phyloP scores from a whole-genome alignment of 2,797 vertebrate genomes.

The Melanotaenia parkinsoni region DNA sequence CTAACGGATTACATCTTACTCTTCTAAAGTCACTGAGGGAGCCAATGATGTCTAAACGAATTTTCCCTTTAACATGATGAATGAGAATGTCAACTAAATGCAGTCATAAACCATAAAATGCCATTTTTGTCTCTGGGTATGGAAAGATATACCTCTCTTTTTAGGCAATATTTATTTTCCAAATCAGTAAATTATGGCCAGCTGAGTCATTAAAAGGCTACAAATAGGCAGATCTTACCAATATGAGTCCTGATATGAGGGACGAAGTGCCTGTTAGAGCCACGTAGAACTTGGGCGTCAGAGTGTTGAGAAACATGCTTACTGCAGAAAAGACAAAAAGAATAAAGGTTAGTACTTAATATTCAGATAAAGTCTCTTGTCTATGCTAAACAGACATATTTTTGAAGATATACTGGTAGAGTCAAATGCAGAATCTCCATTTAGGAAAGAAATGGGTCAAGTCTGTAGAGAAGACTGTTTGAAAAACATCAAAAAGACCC shows the following conservation, averaged over 20 bases:
- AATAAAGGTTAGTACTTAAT: slow-evolving; percentile 26
- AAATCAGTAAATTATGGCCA: not conserved
- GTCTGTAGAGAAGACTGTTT: slow-evolving; percentile 8
- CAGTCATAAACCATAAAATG: slow-evolving; percentile 3
- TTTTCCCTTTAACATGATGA: slow-evolving; percentile 11
- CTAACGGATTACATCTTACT: slow-evolving; percentile 34
- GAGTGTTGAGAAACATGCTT: slow-evolving; percentile 99
- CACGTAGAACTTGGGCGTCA: slow-evolving; percentile 99
- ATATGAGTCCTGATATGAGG: slow-evolving; percentile 97
- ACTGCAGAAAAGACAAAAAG: slow-evolving; percentile 79
- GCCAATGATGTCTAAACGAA: slow-evolving; percentile 6
- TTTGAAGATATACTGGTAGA: slow-evolving; percentile 23
- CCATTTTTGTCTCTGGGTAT: not conserved
- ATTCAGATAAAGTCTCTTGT: not conserved
- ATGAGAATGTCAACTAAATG: slow-evolving; percentile 17
- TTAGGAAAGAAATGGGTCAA: slow-evolving; percentile 35
- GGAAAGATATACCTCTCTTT: too few species aligned
- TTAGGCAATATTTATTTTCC: too few species aligned
- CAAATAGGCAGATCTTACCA: slow-evolving; percentile 87
- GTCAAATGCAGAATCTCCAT: slow-evolving; percentile 8
- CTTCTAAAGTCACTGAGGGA: slow-evolving; percentile 16
- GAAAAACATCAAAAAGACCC: slow-evolving; percentile 29
- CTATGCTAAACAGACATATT: not conserved
- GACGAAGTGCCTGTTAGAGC: slow-evolving; percentile 97
- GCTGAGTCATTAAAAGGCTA: not conserved